Evolutionary conservation across 2,797 vertebrate species (phyloP).

Genomic region (Takifugu rubripes): DNA sequence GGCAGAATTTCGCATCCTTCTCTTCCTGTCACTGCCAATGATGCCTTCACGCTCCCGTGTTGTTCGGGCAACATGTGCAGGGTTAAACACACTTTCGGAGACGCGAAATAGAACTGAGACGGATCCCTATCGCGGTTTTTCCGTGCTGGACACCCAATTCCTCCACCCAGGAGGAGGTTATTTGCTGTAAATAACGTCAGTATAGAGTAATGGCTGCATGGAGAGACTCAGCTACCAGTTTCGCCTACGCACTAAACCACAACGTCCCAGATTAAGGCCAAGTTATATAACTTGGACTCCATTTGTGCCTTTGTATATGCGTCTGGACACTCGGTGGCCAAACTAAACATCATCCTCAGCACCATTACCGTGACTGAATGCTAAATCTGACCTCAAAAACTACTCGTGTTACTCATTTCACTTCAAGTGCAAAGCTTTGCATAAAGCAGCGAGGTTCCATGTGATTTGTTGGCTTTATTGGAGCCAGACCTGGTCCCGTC

Average conservation of each 20-base stretch:
- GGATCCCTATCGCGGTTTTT: neutral
- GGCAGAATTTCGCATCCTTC: too few relatives aligned
- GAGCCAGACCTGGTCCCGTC: too few relatives aligned
- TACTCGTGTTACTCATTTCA: neutral
- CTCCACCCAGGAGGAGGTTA: neutral
- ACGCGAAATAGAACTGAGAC: too few relatives aligned
- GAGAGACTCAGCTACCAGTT: conserved; percentile 20
- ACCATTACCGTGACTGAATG: too few relatives aligned
- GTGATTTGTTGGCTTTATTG: too few relatives aligned
- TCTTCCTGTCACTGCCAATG: too few relatives aligned
- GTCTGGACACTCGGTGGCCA: neutral
- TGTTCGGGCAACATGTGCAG: too few relatives aligned
- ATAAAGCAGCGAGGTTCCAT: too few relatives aligned
- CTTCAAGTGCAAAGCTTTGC: neutral
- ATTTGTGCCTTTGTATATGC: conserved; percentile 50
- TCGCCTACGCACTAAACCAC: conserved; percentile 59
- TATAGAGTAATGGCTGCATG: conserved; percentile 9
- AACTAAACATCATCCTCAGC: too few relatives aligned
- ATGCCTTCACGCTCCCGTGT: too few relatives aligned
- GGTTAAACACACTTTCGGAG: too few relatives aligned
- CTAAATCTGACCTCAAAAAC: neutral
- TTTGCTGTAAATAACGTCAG: conserved; percentile 11
- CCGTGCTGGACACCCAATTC: too few relatives aligned
- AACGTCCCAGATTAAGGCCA: conserved; percentile 75
- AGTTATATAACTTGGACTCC: conserved; percentile 77